These are phyloP conservation scores for Gryon sp. DNA, from an alignment of 1,140 invertebrate genomes.

Conservation along the genomic window DNA sequence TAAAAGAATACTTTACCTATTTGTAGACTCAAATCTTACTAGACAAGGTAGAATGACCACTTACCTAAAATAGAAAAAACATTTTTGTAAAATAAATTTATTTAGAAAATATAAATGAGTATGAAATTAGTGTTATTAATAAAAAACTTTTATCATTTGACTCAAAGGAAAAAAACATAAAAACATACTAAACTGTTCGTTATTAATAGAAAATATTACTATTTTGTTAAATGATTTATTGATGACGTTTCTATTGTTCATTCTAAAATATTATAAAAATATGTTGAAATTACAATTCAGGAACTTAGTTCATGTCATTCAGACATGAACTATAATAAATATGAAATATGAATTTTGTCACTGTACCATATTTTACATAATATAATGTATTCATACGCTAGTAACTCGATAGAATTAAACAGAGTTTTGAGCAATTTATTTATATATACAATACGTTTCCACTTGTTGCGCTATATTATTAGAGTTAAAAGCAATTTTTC, in stretches of 20 bases:
- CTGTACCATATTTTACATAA: constrained; percentile 53
- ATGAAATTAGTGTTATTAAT: not conserved
- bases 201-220: no score
- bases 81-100: constrained; percentile 23
- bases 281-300: no score
- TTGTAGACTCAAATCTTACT: constrained; percentile 1
- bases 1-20: constrained; percentile 13
- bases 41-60: constrained; percentile 5
- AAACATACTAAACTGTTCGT: no score
- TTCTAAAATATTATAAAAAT: constrained; percentile 3
- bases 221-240: no score
- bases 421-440: constrained; percentile 56
- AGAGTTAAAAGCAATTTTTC: constrained; percentile 33
- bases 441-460: constrained; percentile 50
- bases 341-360: constrained; percentile 44
- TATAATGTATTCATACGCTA: constrained; percentile 53
- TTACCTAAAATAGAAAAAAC: constrained; percentile 54
- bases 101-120: no score
- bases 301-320: constrained; percentile 12
- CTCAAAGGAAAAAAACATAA: no score
- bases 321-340: constrained; percentile 1
- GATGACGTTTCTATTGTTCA: not conserved
- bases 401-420: constrained; percentile 56
- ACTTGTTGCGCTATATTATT: constrained; percentile 51
- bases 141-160: no score